These are phyloP conservation scores for Epizoanthus scotinus DNA, from an alignment of 92 coral and sea anemone genomes.

Conservation along the genomic window DNA sequence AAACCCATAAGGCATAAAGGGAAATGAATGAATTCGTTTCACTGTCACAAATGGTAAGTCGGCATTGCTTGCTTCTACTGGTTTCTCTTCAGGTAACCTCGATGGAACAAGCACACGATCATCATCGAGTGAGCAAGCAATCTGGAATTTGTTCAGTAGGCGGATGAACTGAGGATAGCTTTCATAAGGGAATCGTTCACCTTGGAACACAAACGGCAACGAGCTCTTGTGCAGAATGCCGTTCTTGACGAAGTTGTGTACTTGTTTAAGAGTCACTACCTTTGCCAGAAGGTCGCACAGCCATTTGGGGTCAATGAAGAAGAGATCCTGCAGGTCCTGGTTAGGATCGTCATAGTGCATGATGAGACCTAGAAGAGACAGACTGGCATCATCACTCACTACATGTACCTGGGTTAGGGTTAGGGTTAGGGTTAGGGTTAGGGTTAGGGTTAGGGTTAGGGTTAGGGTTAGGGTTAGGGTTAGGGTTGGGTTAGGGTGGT, in stretches of 20 bases:
- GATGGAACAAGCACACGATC: conserved; percentile 92
- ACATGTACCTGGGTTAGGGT: no score
- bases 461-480: no score
- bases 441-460: no score
- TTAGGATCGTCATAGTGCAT: conserved; percentile 98
- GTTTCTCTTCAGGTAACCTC: conserved; percentile 83
- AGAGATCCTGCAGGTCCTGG: conserved; percentile 93
- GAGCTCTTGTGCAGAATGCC: conserved; percentile 69
- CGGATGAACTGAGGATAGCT: conserved; percentile 87
- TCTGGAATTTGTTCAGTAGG: conserved; percentile 88
- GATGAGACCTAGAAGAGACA: conserved; percentile 64
- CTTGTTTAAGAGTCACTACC: conserved; percentile 75
- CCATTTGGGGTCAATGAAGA: conserved; percentile 97
- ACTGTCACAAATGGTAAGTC: conserved; percentile 77
- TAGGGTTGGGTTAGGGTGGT: no score
- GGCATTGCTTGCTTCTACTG: conserved; percentile 60
- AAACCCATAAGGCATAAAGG: conserved; percentile 88
- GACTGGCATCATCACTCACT: no score
- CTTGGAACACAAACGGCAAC: conserved; percentile 65
- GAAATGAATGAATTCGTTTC: conserved; percentile 81
- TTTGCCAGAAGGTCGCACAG: conserved; percentile 95
- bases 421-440: no score
- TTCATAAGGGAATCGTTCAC: conserved; percentile 71
- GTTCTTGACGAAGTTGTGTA: conserved; percentile 68
- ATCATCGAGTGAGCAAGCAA: conserved; percentile 91